Evolutionary conservation across 2,888 invertebrate species (phyloP), one percentile per base, ranked within the genome.

Genomic region (Eupeodes luniger): DNA sequence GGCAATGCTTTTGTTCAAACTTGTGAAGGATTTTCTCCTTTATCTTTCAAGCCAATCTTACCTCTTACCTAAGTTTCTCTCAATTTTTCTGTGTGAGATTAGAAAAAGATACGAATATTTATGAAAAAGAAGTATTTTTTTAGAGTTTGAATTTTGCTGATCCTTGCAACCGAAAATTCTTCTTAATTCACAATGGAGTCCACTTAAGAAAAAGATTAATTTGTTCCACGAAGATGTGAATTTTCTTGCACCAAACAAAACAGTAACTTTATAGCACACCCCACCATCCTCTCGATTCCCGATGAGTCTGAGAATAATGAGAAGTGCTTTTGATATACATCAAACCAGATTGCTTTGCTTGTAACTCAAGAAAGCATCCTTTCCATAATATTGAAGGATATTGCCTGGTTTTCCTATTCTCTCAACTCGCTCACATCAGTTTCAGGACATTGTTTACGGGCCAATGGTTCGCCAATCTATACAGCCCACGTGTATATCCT

Each of bases 361-460:
- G 72, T 74, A 53, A 44, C 70, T 72, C 72, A 49, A 59, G 72
- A 57, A 62, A 67, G 36, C 49, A 67, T 83, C 79, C 64, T 27
- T 47, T 4, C 27, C 6, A 10, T 36, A 64, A 62, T 74, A 81
- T 84, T 74, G 76, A 84, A 84, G 83, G 59, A 83, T 75, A 83
- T 83, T 86, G 87, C 76, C 72, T 62, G 55, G 61, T 55, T 74
- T 81, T 72, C 40, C 67, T n/a, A 9, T 9, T 40, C 40, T 69
- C 57, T 67, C 62, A 27, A 27, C 27, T 2, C 27, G 27, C 27
- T 74, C 47, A 51, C 55, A 64, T 66, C 64, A 16, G 7, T 16
- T 16, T 14, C 12, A 40, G 79, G 66, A 83, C 59, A 72, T 84
- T 84, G 67, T 85, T 78, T 85, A 80, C 78, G 78, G 77, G 57